Evolutionary conservation across 2,888 invertebrate genomes (phyloP), one percentile per base, ranked within the genome.

Genomic region (Eilema depressum): DNA sequence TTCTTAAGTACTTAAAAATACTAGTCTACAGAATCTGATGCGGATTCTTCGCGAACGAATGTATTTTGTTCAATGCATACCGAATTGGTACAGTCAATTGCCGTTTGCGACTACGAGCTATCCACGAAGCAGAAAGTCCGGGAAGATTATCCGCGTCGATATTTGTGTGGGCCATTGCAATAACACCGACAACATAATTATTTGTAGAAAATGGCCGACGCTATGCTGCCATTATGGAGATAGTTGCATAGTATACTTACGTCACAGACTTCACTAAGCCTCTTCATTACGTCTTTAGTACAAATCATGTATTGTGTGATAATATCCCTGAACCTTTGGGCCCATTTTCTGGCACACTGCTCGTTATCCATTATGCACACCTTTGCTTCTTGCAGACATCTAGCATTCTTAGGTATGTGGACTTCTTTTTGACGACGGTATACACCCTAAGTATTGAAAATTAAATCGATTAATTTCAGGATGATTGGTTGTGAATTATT

Each of bases 281-380:
- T 85, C 80, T 87, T 93, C 93, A 93, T 92, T 1, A 95, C 93
- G 56, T 95, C 95, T 66, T 89, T 94, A 1, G 95, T 95, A 81
- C 95, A 95, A 78, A 95, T 92, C 95, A 95, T 95, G 83, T 93
- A 95, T 70, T 92, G 88, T 0, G 89, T 89, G 78, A 95, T 95
- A 68, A 95, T 95, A 65, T 70, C 82, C 63, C 94, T 86, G 82
- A 94, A 95, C 41, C 88, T 84, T 69, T 91, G 90, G 0, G 95
- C 93, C 95, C 95, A 95, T 75, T 93, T 94, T 85, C 93, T 94
- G 12, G 94, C 92, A 66, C 95, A 95, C 23, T 87, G 86, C 74
- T 95, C 93, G 69, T 95, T 95, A 79, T 95, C 95, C 95, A 95
- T 95, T 0, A 95, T 83, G 73, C 93, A 94, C 0, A 95, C 95